Base-by-base conservation (phyloP, 2,888 invertebrate genomes). In the Sialis fuliginosa region DNA sequence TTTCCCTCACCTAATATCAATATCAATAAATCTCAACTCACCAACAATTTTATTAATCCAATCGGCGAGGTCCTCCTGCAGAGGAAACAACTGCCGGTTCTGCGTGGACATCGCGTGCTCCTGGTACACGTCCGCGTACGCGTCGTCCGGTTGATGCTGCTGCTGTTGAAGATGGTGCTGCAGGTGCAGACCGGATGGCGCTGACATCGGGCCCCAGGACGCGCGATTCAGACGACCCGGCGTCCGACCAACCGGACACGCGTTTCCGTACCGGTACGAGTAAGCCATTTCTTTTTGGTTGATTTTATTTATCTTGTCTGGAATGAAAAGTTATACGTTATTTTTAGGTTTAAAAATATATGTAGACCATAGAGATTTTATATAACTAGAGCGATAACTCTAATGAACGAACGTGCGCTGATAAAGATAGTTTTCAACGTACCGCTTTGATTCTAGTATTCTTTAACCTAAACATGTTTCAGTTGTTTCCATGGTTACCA, bases 41-140 rank as follows among this genome's bases (percentile, higher is more conserved):
- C 89, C 83, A 53, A 88, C 71, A 48, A 80, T 82, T 62, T 83
- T 86, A 62, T 85, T 85, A 52, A 90, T 79, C 89, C 89, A 90
- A 55, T 88, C 87, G 6, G 88, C 85, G 48, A 89, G 67, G 64
- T 90, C 89, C 61, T 89, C 88, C 63, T 86, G 85, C 52, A 89
- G 68, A 0, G 88, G 88, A 57, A 81, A 77, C 56, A 89, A 69
- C 62, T 86, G 84, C 45, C 82, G 71, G 62, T 81, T 80, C 65
- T 88, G 86, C 50, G 81, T 78, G 58, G 78, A 77, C 58, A 79
- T 72, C 54, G 84, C 77, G 60, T 81, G 74, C 62, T 81, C 81
- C 56, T 81, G 72, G 62, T 79, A 81, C 57, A 65, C 62, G 49
- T 64, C 64, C 13, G 44, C 46, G 30, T 13, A 35, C 35, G 58